Base-by-base conservation (phyloP, 2,113 vertebrate species). In the Tragelaphus buxtoni region DNA sequence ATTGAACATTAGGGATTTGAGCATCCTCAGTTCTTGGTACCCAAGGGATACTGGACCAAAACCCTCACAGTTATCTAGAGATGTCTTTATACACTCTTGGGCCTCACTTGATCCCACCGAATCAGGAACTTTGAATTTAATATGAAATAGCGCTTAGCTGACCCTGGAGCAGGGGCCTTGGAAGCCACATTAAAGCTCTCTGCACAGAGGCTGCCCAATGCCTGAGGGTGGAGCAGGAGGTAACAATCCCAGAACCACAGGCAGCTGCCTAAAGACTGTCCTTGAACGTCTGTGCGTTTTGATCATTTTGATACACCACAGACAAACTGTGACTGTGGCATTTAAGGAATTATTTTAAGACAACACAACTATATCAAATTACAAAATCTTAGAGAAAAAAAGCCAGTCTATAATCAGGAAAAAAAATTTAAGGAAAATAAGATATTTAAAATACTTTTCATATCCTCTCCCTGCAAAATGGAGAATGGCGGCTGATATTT, bases 211-310 rank as follows among this genome's bases (percentile, higher is more conserved):
- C 2, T 22, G 28, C 30, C 63, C 24, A 4, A 5, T 7, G 42
- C 20, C 76, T 12, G 1, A 11, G 17, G 42, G 9, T 1, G 13
- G 77, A 24, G 56, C 22, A 11, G 2, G 17, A 55, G 42, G 4
- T 0, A 4, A 51, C 26, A 10, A 0, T 0, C 4, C 17, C 51
- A n/a, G 47, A 16, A 13, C 0, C 20, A 3, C 9, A 1, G 30
- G 58, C 56, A 56, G 39, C 7, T 42, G 16, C 56, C 77, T 9
- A 3, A 35, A 63, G 42, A 20, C 3, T 13, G 56, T 9, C 32
- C 20, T 14, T 0, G 2, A 30, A 76, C 10, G 5, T 55, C 35
- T 51, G 20, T 3, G 5, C 11, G 0, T 32, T 13, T 32, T 7
- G n/a, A 5, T 22, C 14, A 18, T 42, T 55, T 7, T 2, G 2